Evolutionary conservation across 2,888 invertebrate species (phyloP).

Genomic region (Pimpla rufipes): DNA sequence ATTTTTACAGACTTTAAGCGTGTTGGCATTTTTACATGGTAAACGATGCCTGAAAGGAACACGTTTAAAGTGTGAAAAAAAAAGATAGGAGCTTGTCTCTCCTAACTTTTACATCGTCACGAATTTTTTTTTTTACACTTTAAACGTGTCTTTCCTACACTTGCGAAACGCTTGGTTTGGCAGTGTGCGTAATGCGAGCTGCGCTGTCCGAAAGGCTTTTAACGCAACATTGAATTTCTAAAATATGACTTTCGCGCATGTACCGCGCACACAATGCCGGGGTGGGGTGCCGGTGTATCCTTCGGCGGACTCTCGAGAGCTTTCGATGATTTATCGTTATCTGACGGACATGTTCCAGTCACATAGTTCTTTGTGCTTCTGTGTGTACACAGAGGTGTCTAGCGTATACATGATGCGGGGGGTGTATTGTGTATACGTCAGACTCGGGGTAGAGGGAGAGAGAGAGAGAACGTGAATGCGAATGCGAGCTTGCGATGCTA

Average conservation of each 20-base stretch:
- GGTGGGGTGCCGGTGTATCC: not conserved
- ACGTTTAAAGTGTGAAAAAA: too few species aligned
- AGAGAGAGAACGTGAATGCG: slow-evolving; percentile 49
- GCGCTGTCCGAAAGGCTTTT: not conserved
- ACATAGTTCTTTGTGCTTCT: slow-evolving; percentile 24
- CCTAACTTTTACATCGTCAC: too few species aligned
- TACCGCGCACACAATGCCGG: not conserved
- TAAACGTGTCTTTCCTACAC: too few species aligned
- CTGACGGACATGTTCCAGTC: slow-evolving; percentile 28
- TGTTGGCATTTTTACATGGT: too few species aligned
- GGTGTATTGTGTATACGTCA: slow-evolving; percentile 19
- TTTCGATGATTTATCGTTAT: slow-evolving; percentile 40
- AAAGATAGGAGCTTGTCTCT: too few species aligned
- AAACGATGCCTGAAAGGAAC: too few species aligned
- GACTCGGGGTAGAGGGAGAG: not conserved
- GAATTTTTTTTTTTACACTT: too few species aligned
- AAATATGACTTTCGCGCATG: slow-evolving; percentile 1
- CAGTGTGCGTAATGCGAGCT: too few species aligned
- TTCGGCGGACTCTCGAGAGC: not conserved
- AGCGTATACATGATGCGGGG: slow-evolving; percentile 7
- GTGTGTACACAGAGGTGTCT: slow-evolving; percentile 23
- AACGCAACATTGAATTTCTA: not conserved
- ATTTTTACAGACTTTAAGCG: too few species aligned
- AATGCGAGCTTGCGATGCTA: slow-evolving; percentile 53
- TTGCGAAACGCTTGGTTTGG: too few species aligned